phyloP scores from a whole-genome alignment of 2,888 invertebrate species.

The Aphodius granarius region DNA sequence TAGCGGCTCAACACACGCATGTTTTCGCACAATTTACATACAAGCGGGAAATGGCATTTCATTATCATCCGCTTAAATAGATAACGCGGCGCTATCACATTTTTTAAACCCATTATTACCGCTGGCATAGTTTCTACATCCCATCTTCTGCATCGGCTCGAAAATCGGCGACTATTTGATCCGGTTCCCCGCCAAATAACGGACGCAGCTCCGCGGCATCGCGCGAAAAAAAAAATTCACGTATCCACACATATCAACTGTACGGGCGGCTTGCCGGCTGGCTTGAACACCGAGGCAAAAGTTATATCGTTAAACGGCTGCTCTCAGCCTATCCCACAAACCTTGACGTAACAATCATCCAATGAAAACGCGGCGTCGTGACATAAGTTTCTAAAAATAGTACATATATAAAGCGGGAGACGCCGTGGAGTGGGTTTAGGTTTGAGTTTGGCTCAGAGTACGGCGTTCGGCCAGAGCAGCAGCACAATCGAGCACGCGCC shows the following conservation, averaged over 20 bases:
- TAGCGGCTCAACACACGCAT: too few species aligned
- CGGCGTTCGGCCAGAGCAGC: slow-evolving; percentile 43
- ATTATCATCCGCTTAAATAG: not conserved
- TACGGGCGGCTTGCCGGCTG: not conserved
- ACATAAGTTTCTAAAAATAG: slow-evolving; percentile 52
- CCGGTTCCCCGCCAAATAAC: not conserved
- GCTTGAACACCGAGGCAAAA: slow-evolving; percentile 23
- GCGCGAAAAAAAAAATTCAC: slow-evolving; percentile 31
- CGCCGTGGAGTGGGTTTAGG: slow-evolving; percentile 47
- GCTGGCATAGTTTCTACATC: not conserved
- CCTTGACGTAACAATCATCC: slow-evolving; percentile 46
- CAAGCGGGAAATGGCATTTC: not conserved
- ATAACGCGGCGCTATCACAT: not conserved
- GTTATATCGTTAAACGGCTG: slow-evolving; percentile 41
- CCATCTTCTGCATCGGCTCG: not conserved
- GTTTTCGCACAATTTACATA: not conserved
- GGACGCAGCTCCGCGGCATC: not conserved
- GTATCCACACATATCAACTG: not conserved
- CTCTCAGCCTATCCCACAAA: not conserved
- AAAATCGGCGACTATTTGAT: not conserved
- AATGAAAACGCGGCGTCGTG: slow-evolving; percentile 41
- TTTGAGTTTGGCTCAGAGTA: slow-evolving; percentile 49
- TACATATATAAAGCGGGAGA: slow-evolving; percentile 47
- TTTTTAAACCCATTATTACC: not conserved
- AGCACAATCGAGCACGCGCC: slow-evolving; percentile 32